Evolutionary conservation across 2,888 invertebrate genomes (phyloP).

Genomic region (Drosophila emarginata): DNA sequence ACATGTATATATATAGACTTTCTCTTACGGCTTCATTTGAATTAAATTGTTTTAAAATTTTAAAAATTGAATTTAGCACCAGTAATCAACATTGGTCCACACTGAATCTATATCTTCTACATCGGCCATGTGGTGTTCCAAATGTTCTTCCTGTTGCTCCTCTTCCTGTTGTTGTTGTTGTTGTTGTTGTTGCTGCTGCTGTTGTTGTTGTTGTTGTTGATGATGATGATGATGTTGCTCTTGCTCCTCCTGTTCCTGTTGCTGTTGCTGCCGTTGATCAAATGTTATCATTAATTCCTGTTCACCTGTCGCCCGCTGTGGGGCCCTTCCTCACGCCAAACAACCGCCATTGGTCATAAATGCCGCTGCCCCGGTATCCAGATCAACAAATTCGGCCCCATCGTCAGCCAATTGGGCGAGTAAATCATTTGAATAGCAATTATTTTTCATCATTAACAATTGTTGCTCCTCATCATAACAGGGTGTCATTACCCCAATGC

Average conservation of each 20-base stretch:
- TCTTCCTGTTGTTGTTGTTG: slow-evolving; percentile 20
- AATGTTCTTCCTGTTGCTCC: slow-evolving; percentile 12
- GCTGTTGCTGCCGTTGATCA: slow-evolving; percentile 40
- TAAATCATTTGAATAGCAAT: slow-evolving; percentile 77
- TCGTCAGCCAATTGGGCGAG: slow-evolving; percentile 78
- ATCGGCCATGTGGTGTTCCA: slow-evolving; percentile 2
- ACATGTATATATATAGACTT: neutral
- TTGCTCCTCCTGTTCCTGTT: slow-evolving; percentile 28
- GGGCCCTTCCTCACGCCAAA: slow-evolving; percentile 79
- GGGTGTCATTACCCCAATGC: slow-evolving; percentile 68
- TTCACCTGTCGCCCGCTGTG: slow-evolving; percentile 46
- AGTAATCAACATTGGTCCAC: slow-evolving; percentile 69
- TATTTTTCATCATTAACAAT: slow-evolving; percentile 79
- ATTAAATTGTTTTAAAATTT: neutral
- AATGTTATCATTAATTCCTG: slow-evolving; percentile 56
- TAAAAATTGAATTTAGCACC: slow-evolving; percentile 51
- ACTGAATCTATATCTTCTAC: slow-evolving; percentile 41
- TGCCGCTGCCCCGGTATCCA: slow-evolving; percentile 81
- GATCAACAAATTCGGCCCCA: slow-evolving; percentile 81
- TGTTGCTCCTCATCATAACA: slow-evolving; percentile 78
- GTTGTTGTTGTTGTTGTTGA: slow-evolving; percentile 34
- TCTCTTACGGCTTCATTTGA: slow-evolving; percentile 1
- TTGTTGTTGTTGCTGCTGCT: slow-evolving; percentile 28
- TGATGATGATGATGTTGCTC: slow-evolving; percentile 38
- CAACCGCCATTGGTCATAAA: slow-evolving; percentile 82